Base-by-base conservation (phyloP, 2,888 invertebrate species). In the Homarus gammarus region DNA sequence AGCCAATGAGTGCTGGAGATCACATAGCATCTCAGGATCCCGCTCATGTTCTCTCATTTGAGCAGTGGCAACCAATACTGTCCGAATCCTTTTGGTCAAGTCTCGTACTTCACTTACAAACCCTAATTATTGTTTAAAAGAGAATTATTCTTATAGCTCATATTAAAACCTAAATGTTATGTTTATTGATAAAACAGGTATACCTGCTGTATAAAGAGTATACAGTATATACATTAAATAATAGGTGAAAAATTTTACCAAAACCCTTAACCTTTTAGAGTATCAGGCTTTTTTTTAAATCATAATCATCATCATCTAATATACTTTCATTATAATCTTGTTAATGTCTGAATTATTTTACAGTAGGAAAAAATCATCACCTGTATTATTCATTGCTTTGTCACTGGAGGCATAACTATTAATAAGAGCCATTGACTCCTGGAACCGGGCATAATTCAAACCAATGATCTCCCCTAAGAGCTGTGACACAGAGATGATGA, bases 401-500 rank as follows among this genome's bases (percentile, higher is more conserved):
- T 98, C 98, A 90, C 97, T 97, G 40, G 96, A 96, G 0, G 98
- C 98, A 93, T 98, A 98, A 93, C 97, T 98, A 93, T 98, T 98
- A 93, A 98, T 98, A 78, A 98, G 95, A 3, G 98, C 97, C 5
- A 99, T 94, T 92, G 98, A 98, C 94, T 98, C 98, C 95, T 98
- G 98, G 94, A 99, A 98, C 73, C 98, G 95, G n/a, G 97, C 96
- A 94, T 98, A 98, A 94, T 98, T 98, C 92, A 98, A 94, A 2
- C 97, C 97, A n/a, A 97, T 96, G 6, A 98, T 96, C 93, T 97
- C 97, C 89, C 98, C 98, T 92, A 98, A 95, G 94, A 99, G 96
- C 94, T 98, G 97, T 0, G 99, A 99, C 22, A 99, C 98, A 0
- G 98, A 98, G 93, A 99, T 98, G 92, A 99, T 98, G 51, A 98